These are phyloP conservation scores for Phymanthus crucifer DNA, from an alignment of 92 coral and sea anemone species.

Conservation along the genomic window DNA sequence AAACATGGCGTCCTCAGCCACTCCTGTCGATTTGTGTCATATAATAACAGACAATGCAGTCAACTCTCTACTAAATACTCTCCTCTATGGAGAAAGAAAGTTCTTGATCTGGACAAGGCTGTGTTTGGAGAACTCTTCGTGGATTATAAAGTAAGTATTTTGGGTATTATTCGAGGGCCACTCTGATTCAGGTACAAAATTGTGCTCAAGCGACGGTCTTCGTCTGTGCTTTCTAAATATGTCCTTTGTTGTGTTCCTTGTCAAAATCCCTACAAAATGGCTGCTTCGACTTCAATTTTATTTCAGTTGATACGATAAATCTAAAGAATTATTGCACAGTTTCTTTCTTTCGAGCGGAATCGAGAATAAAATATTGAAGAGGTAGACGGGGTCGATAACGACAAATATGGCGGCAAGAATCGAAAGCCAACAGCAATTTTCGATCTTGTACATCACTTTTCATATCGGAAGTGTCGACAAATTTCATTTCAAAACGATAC, in stretches of 20 bases:
- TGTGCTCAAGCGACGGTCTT: neutral
- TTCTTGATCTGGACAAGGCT: conserved; percentile 82
- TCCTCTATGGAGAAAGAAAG: conserved; percentile 55
- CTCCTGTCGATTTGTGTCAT: conserved; percentile 61
- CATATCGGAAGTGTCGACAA: neutral
- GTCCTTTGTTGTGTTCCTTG: conserved; percentile 15
- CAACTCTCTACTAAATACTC: conserved; percentile 67
- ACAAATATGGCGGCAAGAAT: neutral
- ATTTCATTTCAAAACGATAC: neutral
- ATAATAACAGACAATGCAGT: conserved; percentile 61
- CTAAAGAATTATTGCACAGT: neutral
- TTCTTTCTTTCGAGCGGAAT: neutral
- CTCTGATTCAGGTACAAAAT: conserved; percentile 30
- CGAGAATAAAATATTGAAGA: neutral
- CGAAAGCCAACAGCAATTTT: neutral
- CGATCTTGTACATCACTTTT: neutral
- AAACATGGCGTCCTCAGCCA: conserved; percentile 79
- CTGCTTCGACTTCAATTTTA: no score
- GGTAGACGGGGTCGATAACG: neutral
- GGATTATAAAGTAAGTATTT: conserved; percentile 73
- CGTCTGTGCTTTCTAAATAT: conserved; percentile 2
- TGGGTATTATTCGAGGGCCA: conserved; percentile 13
- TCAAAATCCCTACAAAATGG: neutral
- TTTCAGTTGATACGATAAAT: neutral
- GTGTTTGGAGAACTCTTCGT: conserved; percentile 61